These are phyloP conservation scores for Cyprinodon brontotheroides DNA, from an alignment of 2,113 vertebrate genomes.

Conservation along the genomic window DNA sequence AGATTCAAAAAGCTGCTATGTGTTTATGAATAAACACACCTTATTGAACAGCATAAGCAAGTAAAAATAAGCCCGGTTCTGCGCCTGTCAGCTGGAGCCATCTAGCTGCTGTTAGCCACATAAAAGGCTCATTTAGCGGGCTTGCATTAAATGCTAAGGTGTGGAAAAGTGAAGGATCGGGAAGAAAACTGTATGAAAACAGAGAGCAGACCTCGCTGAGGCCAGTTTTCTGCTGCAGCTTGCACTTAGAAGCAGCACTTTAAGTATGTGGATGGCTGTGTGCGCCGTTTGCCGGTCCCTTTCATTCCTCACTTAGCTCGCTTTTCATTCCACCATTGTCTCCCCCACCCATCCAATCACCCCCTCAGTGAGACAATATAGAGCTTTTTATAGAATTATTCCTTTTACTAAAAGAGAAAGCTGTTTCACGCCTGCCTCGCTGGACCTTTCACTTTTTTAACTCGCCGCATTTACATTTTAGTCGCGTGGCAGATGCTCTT, in stretches of 20 bases:
- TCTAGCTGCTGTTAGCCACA: constrained; percentile 62
- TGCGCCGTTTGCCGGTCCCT: constrained; percentile 63
- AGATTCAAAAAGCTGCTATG: constrained; percentile 71
- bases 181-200: constrained; percentile 73
- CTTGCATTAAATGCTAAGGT: constrained; percentile 39
- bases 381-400: constrained; percentile 80
- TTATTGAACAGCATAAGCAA: constrained; percentile 55
- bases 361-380: constrained; percentile 73
- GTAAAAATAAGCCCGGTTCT: constrained; percentile 56
- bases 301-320: constrained; percentile 77
- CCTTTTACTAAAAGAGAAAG: constrained; percentile 77
- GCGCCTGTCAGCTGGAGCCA: constrained; percentile 64
- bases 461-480: constrained; percentile 76
- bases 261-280: constrained; percentile 25
- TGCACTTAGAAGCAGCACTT: constrained; percentile 71
- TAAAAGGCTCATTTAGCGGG: constrained; percentile 70
- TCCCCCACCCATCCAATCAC: constrained; percentile 70
- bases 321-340: constrained; percentile 75
- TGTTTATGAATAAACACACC: constrained; percentile 74
- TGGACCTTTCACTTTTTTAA: constrained; percentile 76
- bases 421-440: constrained; percentile 65
- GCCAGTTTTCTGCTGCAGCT: constrained; percentile 64
- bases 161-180: constrained; percentile 58
- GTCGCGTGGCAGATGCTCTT: constrained; percentile 75
- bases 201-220: constrained; percentile 70